Evolutionary conservation across 2,113 vertebrate species (phyloP).

Genomic region (Chaetodon auriga): DNA sequence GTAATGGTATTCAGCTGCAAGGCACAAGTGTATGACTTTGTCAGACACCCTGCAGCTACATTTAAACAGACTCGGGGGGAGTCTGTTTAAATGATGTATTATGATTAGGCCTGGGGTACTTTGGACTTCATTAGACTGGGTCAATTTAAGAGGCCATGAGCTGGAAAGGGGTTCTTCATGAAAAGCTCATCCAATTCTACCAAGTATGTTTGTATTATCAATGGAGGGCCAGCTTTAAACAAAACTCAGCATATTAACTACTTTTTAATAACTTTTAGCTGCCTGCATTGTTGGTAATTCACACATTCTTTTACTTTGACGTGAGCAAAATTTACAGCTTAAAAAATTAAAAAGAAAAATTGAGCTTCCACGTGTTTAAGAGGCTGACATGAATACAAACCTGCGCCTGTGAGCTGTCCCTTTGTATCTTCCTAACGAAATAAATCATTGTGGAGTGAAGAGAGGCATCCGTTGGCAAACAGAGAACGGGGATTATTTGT

Average conservation of each 20-base stretch:
- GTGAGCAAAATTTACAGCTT: neutral
- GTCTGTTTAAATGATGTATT: conserved; percentile 10
- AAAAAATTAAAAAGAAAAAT: neutral
- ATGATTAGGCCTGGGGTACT: neutral
- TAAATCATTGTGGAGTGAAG: neutral
- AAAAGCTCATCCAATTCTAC: neutral
- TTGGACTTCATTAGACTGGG: conserved; percentile 19
- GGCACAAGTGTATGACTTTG: neutral
- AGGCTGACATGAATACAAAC: neutral
- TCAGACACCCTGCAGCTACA: neutral
- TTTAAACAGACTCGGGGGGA: too few species aligned
- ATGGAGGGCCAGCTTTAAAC: neutral
- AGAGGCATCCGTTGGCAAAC: neutral
- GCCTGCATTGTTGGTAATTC: neutral
- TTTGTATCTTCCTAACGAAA: conserved; percentile 2
- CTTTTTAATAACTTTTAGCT: neutral
- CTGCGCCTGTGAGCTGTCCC: neutral
- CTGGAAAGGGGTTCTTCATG: conserved; percentile 1
- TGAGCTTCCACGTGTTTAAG: neutral
- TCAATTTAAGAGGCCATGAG: neutral
- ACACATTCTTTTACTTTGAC: too few species aligned
- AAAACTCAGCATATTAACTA: neutral
- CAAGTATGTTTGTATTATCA: neutral
- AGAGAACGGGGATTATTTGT: conserved; percentile 9
- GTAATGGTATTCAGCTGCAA: conserved; percentile 4